These are phyloP conservation scores for Caerostris extrusa DNA, from an alignment of 1,140 invertebrate genomes.

Conservation along the genomic window DNA sequence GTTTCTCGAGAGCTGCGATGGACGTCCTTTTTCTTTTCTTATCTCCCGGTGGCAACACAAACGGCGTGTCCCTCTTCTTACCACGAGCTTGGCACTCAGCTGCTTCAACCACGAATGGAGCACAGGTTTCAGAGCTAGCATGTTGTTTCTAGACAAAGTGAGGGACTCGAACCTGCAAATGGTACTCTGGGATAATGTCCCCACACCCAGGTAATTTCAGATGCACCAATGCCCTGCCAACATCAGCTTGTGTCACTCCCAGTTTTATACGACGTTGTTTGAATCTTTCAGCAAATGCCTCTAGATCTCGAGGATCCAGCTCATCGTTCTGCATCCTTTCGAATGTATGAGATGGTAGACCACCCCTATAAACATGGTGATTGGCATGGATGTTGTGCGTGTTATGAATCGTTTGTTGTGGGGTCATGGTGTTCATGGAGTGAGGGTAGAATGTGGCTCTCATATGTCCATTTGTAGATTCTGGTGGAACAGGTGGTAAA, in stretches of 20 bases:
- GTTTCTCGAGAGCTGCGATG: conserved; percentile 99
- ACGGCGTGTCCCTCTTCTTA: conserved; percentile 92
- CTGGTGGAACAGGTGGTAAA: conserved; percentile 79
- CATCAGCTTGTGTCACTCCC: conserved; percentile 99
- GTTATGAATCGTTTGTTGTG: conserved; percentile 2
- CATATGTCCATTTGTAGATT: neutral
- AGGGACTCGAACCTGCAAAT: conserved; percentile 98
- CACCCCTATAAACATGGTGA: conserved; percentile 5
- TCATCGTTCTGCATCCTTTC: conserved; percentile 78
- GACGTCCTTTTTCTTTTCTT: conserved; percentile 99
- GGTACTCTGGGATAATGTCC: conserved; percentile 98
- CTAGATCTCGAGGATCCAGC: conserved; percentile 97
- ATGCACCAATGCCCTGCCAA: conserved; percentile 98
- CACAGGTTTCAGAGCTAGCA: conserved; percentile 99
- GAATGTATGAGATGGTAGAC: conserved; percentile 12
- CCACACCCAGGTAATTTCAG: conserved; percentile 98
- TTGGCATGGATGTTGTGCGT: conserved; percentile 67
- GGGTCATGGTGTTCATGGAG: conserved; percentile 77
- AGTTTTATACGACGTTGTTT: conserved; percentile 98
- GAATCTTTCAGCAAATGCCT: conserved; percentile 99
- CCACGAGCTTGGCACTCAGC: conserved; percentile 92
- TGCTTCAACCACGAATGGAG: conserved; percentile 99
- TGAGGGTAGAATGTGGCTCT: conserved; percentile 80
- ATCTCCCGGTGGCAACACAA: conserved; percentile 94
- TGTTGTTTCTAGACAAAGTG: conserved; percentile 99